phyloP scores from a whole-genome alignment of 2,888 invertebrate genomes.

The Mesoligia furuncula region DNA sequence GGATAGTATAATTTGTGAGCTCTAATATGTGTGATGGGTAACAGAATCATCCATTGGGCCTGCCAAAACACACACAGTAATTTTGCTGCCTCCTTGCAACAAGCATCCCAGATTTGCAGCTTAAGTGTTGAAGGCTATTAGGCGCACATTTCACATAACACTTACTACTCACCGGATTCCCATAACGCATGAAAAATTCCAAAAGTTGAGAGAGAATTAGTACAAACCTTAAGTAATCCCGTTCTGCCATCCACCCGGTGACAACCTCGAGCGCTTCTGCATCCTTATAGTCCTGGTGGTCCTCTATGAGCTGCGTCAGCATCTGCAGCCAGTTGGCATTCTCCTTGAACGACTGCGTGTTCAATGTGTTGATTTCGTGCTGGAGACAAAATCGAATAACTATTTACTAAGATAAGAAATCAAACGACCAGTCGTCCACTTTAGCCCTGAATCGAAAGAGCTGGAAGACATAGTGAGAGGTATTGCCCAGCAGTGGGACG shows the following conservation, averaged over 20 bases:
- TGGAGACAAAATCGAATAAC: conserved; percentile 76
- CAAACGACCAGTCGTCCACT: neutral
- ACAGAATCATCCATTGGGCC: neutral
- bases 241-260: conserved; percentile 94
- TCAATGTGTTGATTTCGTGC: conserved; percentile 97
- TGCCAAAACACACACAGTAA: neutral
- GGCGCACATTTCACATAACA: neutral
- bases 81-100: neutral
- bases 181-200: neutral
- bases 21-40: neutral
- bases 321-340: conserved; percentile 98
- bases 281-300: conserved; percentile 95
- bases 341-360: conserved; percentile 95
- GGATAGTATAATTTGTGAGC: neutral
- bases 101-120: neutral
- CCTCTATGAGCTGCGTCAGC: conserved; percentile 97
- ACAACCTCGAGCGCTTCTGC: conserved; percentile 92
- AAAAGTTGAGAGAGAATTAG: neutral
- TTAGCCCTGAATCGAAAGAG: neutral
- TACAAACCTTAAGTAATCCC: conserved; percentile 93
- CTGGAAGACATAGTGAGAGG: neutral
- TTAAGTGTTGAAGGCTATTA: neutral
- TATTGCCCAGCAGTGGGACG: neutral
- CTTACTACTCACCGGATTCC: conserved; percentile 18
- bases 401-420: neutral